A percentile compares a stretch with the other conserved stretches of the same genome.
These are phyloP conservation scores for Megaceryle maxima DNA, from an alignment of 2,113 vertebrate species.

Conservation along the genomic window DNA sequence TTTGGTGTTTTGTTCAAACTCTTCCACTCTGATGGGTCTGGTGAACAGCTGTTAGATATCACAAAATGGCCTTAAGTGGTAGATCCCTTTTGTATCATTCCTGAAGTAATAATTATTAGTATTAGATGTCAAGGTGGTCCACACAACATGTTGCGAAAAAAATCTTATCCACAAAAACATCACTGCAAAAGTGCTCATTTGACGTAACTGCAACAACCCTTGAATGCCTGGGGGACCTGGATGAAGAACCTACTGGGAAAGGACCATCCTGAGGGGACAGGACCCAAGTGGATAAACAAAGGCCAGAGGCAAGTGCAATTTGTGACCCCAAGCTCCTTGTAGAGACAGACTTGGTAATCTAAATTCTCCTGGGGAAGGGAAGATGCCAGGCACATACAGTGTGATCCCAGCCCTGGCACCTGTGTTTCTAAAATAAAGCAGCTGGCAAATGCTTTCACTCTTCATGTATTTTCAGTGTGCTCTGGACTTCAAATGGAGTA, in stretches of 20 bases:
- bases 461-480: neutral
- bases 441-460: neutral
- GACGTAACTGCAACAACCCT: neutral
- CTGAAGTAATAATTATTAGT: neutral
- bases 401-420: neutral
- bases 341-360: neutral
- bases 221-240: neutral
- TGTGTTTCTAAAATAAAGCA: neutral
- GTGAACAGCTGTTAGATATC: neutral
- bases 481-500: neutral
- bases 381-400: neutral
- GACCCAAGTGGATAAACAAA: neutral
- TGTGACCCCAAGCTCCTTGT: neutral
- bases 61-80: neutral
- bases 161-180: neutral
- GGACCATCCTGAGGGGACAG: neutral
- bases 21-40: neutral
- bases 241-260: neutral
- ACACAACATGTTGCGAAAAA: neutral
- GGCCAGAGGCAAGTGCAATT: neutral
- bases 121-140: neutral
- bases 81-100: neutral
- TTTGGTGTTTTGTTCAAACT: neutral
- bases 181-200: neutral
- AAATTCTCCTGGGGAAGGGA: neutral